Conservation (phyloP, 1,140 invertebrate genomes). For the Brachionus rotundiformis region DNA sequence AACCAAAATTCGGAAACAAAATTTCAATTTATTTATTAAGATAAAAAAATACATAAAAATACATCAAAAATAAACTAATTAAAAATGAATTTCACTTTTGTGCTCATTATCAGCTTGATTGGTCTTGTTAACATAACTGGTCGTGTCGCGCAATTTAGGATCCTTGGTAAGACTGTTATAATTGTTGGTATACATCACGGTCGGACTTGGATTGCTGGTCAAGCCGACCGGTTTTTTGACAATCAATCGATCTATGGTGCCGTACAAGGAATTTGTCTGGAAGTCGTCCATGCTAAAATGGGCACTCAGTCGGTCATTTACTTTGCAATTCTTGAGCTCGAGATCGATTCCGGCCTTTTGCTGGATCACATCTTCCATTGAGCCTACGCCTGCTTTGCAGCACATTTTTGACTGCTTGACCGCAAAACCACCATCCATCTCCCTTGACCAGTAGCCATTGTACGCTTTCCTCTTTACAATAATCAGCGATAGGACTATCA, state of each 20-base stretch:
- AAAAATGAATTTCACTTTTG: conserved; percentile 49
- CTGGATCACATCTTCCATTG: conserved; percentile 28
- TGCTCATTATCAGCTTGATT: not conserved
- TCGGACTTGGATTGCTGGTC: not conserved
- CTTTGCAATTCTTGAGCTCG: conserved; percentile 18
- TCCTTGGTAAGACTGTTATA: conserved; percentile 50
- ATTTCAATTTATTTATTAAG: not conserved
- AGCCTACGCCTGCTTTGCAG: not conserved
- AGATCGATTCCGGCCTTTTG: not conserved
- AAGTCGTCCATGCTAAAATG: conserved; percentile 11
- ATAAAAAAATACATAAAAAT: not conserved
- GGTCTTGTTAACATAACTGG: not conserved
- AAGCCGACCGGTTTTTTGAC: conserved; percentile 17
- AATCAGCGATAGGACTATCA: not conserved
- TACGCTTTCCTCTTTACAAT: not conserved
- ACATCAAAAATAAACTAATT: not conserved
- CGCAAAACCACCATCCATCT: conserved; percentile 5
- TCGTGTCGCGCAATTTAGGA: not conserved
- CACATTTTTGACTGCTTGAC: conserved; percentile 38
- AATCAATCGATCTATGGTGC: conserved; percentile 47
- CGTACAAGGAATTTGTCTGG: conserved; percentile 27
- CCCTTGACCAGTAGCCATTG: conserved; percentile 48
- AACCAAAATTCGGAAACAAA: not conserved
- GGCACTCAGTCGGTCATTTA: not conserved
- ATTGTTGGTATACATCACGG: conserved; percentile 50